Percentiles rank a stretch among this genome's conserved stretches.
phyloP scores from a whole-genome alignment of 1,140 invertebrate species.

The Eumaeus atala region DNA sequence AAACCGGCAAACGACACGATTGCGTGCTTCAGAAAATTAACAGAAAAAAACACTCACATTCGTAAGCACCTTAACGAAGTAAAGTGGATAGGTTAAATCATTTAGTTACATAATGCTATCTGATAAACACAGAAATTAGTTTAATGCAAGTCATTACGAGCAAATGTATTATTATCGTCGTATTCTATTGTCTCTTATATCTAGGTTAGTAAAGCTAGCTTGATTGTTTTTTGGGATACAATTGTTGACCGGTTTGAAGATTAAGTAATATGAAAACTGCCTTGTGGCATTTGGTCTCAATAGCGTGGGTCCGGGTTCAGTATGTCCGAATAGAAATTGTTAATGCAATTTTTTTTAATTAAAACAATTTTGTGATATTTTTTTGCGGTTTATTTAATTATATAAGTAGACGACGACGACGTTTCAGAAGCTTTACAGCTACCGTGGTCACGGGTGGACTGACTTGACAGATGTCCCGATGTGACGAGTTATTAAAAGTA shows the following conservation, averaged over 20 bases:
- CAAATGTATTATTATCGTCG: no score
- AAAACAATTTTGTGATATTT: no score
- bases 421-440: no score
- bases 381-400: no score
- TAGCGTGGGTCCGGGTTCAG: no score
- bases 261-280: background rate
- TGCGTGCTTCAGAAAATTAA: conserved; percentile 2
- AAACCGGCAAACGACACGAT: background rate
- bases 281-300: no score
- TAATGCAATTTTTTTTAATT: no score
- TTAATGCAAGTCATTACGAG: background rate
- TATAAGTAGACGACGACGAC: no score
- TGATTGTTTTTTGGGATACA: background rate
- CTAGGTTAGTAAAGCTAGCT: background rate
- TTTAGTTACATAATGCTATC: conserved; percentile 4
- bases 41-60: conserved; percentile 3
- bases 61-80: conserved; percentile 1
- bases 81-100: background rate
- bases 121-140: conserved; percentile 1
- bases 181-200: background rate
- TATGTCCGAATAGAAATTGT: no score
- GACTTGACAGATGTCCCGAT: no score
- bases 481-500: no score
- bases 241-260: conserved; percentile 3
- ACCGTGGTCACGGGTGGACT: no score